These are phyloP conservation scores for Cylas formicarius DNA, from an alignment of 1,140 invertebrate species.

Conservation along the genomic window DNA sequence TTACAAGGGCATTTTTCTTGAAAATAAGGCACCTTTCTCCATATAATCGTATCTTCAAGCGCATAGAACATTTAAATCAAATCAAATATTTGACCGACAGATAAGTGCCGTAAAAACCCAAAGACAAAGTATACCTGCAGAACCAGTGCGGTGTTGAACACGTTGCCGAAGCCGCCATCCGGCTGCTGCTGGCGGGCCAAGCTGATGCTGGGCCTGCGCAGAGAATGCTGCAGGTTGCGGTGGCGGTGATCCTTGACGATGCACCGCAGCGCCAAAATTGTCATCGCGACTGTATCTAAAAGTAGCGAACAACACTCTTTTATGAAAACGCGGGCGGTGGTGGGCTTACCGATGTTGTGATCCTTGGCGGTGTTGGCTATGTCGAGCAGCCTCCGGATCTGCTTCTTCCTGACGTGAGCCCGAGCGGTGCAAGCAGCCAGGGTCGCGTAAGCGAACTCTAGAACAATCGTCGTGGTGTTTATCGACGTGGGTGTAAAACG, in stretches of 20 bases:
- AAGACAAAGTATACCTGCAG: too few species aligned
- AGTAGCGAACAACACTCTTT: slow-evolving; percentile 28
- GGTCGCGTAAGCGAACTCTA: slow-evolving; percentile 58
- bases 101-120: too few species aligned
- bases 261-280: slow-evolving; percentile 72
- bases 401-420: slow-evolving; percentile 70
- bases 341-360: slow-evolving; percentile 58
- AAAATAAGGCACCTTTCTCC: too few species aligned
- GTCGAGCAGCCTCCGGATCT: slow-evolving; percentile 67
- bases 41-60: too few species aligned
- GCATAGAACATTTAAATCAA: too few species aligned
- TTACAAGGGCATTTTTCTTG: too few species aligned
- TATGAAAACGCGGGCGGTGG: slow-evolving; percentile 8
- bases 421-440: slow-evolving; percentile 68
- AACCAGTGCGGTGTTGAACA: slow-evolving; percentile 72
- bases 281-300: slow-evolving; percentile 74
- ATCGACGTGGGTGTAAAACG: not conserved
- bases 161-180: slow-evolving; percentile 73
- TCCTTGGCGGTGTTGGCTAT: slow-evolving; percentile 68
- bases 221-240: slow-evolving; percentile 67
- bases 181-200: slow-evolving; percentile 67
- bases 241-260: slow-evolving; percentile 77
- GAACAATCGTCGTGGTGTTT: not conserved
- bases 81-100: too few species aligned
- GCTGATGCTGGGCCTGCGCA: slow-evolving; percentile 62